Evolutionary conservation across 2,113 vertebrate species (phyloP), one percentile per base, ranked within the genome.

Genomic region (Camelus bactrianus): DNA sequence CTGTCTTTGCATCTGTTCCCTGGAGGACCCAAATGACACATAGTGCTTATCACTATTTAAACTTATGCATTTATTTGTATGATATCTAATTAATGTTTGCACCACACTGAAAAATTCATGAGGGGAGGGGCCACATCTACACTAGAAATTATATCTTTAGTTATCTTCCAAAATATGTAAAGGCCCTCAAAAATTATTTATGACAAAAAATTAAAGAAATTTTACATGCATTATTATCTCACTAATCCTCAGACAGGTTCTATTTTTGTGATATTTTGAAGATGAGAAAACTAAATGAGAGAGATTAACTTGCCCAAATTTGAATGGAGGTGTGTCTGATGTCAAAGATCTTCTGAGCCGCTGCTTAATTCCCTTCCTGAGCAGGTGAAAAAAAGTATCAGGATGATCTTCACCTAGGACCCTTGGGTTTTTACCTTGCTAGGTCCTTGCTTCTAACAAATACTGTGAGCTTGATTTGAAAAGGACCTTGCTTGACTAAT

Each of bases 261-360:
- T 42, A 52, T 80, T 50, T 77, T 65, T 58, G 5, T 60, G 19
- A 24, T 30, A 42, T 96, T 96, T 97, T 93, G 72, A 94, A 95
- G 69, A 72, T 58, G 35, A 67, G 48, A 42, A 97, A 92, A 90
- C 26, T 73, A 26, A 94, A 14, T 73, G 46, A 86, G 50, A 80
- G 28, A 82, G 35, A 67, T 65, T 62, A 90, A 91, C 24, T 90
- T 91, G 84, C 8, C 56, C 42, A 94, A 28, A 93, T 94, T 92
- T 93, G 76, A 90, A 88, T 85, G 32, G 6, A 87, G 19, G 14
- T 90, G 5, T 70, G 30, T 76, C 38, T 95, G 32, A 81, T 80
- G 77, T 87, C 28, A 92, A 87, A 94, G 17, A 46, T 75, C 15
- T 85, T 83, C 50, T 89, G 48, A 87, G 62, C 8, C 2, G 54